Base-by-base conservation (phyloP, 2,797 vertebrate species). In the Leptodactylus fallax region DNA sequence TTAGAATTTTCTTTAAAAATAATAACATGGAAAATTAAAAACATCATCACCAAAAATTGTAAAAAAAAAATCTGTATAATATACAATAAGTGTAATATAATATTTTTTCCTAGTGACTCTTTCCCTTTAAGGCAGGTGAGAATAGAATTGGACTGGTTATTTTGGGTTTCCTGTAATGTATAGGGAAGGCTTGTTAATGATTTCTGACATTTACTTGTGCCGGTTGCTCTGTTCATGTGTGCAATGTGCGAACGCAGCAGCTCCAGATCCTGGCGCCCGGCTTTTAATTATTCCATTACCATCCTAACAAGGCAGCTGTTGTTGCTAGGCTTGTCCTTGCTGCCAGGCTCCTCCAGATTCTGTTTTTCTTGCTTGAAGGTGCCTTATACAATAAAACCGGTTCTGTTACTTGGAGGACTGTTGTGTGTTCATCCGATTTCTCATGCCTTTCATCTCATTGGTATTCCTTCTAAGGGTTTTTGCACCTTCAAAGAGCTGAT, bases 321-420 rank as follows among this genome's bases (percentile, higher is more conserved):
- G 61, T 58, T 49, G 51, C 19, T 25, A n/a, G 56, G 49, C 17
- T 58, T 80, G 77, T 69, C 36, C 47, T 63, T 65, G 60, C 53
- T 71, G 77, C 51, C 77, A n/a, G 51, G 49, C 27, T 79, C 61
- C 17, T 23, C 49, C 27, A 58, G 7, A 76, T 58, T 60, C 14
- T 8, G 16, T 27, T 27, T 49, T 23, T 47, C 53, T 56, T 2
- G 45, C 71, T 77, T 85, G 58, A 85, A 78, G 71, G n/a, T 85
- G 71, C 58, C 58, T 51, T 25, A 51, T 53, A 17, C 12, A 51
- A 65, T 63, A 63, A 84, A 77, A 85, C 83, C 56, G 23, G 83
- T 77, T 77, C 45, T 65, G 56, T 78, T 63, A 77, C 71, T 21
- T 76, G n/a, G 23, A 23, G 8, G 58, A 49, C 72, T 27, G 3